phyloP scores from a whole-genome alignment of 2,888 invertebrate species.

The Chymomyza procnemis region DNA sequence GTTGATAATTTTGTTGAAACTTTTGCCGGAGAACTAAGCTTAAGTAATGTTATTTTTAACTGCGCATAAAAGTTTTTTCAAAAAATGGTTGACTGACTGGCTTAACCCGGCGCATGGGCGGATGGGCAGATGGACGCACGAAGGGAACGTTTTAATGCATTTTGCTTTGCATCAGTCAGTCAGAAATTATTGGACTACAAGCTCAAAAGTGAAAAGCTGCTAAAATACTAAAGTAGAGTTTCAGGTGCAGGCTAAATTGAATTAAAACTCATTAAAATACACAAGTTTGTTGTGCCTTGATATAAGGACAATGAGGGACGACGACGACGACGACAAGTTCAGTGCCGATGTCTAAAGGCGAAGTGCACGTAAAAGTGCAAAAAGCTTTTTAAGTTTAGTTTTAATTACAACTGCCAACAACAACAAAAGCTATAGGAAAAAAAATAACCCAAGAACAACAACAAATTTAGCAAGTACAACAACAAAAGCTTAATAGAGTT shows the following conservation, averaged over 20 bases:
- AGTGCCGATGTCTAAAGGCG: neutral
- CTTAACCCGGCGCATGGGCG: too few species aligned
- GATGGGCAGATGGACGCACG: neutral
- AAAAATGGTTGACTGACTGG: neutral
- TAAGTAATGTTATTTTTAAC: conserved; percentile 54
- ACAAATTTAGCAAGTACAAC: neutral
- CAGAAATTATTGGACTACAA: conserved; percentile 23
- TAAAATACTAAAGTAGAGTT: conserved; percentile 27
- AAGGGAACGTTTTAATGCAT: conserved; percentile 6
- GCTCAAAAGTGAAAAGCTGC: neutral
- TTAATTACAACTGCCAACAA: neutral
- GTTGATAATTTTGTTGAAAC: conserved; percentile 44
- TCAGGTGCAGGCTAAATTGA: conserved; percentile 56
- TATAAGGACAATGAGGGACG: neutral
- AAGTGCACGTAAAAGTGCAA: conserved; percentile 4
- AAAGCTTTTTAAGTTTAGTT: conserved; percentile 30
- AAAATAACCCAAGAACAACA: neutral
- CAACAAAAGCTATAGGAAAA: neutral
- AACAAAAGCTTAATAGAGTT: conserved; percentile 26
- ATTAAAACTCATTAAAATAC: conserved; percentile 62
- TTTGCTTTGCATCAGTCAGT: conserved; percentile 3
- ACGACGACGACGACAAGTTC: neutral
- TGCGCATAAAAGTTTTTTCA: conserved; percentile 17
- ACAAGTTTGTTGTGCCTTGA: conserved; percentile 39
- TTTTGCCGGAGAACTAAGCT: conserved; percentile 19